phyloP scores from a whole-genome alignment of 2,113 vertebrate species.

The Aepyceros melampus region DNA sequence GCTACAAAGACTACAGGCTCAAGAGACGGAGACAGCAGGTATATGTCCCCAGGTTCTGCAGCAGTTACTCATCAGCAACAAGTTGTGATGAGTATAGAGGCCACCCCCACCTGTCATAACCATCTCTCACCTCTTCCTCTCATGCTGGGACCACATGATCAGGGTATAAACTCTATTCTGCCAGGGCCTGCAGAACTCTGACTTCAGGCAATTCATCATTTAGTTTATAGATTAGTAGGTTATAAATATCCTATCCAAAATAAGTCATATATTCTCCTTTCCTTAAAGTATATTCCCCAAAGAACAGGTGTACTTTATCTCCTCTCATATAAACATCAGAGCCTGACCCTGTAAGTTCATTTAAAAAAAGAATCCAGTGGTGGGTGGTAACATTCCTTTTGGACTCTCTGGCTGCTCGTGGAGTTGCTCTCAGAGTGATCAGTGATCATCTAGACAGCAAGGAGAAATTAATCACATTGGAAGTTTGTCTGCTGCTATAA shows the following conservation, averaged over 20 bases:
- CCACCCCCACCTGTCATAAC: background rate
- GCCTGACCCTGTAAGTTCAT: slow-evolving; percentile 65
- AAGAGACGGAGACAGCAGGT: background rate
- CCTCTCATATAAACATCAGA: slow-evolving; percentile 67
- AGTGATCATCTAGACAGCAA: slow-evolving; percentile 56
- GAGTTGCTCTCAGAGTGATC: slow-evolving; percentile 39
- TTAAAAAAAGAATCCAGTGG: slow-evolving; percentile 37
- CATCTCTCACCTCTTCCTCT: background rate
- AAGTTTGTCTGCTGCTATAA: slow-evolving; percentile 49
- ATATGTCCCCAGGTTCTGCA: background rate
- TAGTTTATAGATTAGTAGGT: slow-evolving; percentile 58
- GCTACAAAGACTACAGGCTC: background rate
- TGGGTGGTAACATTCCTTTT: slow-evolving; percentile 69
- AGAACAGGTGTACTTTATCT: slow-evolving; percentile 52
- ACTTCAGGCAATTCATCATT: slow-evolving; percentile 46
- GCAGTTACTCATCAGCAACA: background rate
- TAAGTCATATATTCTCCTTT: slow-evolving; percentile 68
- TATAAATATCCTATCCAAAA: slow-evolving; percentile 72
- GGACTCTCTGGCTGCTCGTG: slow-evolving; percentile 36
- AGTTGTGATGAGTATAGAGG: background rate
- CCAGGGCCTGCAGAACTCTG: slow-evolving; percentile 34
- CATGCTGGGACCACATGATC: background rate
- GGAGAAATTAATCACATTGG: slow-evolving; percentile 47
- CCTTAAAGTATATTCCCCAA: slow-evolving; percentile 61
- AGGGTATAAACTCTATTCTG: slow-evolving; percentile 39